Conservation (phyloP, 2,888 invertebrate genomes). For the Taphrorychus bicolor region DNA sequence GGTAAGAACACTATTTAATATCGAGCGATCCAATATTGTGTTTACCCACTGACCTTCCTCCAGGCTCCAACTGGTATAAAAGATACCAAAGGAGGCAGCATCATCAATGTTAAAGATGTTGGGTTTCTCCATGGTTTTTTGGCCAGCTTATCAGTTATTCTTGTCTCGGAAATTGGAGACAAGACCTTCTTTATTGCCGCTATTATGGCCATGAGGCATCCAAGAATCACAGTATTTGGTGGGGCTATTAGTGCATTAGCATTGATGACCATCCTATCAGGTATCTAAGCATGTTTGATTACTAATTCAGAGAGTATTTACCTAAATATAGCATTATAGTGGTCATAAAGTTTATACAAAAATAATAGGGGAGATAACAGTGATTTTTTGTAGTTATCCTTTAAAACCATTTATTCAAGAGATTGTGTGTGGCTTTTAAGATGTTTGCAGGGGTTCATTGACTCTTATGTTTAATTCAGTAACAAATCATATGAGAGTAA, state of each 20-base stretch:
- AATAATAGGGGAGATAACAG: no score
- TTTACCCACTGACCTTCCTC: neutral
- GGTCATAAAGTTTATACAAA: no score
- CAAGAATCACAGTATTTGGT: slow-evolving; percentile 87
- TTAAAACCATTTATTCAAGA: no score
- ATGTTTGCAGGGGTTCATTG: neutral
- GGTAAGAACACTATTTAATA: slow-evolving; percentile 1
- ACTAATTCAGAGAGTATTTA: no score
- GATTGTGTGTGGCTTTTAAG: no score
- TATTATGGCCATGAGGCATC: slow-evolving; percentile 99
- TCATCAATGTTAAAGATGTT: slow-evolving; percentile 60
- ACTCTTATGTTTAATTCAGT: neutral
- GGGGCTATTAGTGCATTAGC: slow-evolving; percentile 93
- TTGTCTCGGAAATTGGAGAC: slow-evolving; percentile 97
- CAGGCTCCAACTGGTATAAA: slow-evolving; percentile 20
- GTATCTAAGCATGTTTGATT: slow-evolving; percentile 59
- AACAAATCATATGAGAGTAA: neutral
- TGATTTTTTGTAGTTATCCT: no score
- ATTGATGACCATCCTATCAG: slow-evolving; percentile 92
- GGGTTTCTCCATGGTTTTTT: slow-evolving; percentile 94
- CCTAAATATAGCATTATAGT: no score
- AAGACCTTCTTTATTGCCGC: slow-evolving; percentile 99
- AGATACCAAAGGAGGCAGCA: slow-evolving; percentile 21
- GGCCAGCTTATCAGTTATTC: slow-evolving; percentile 93
- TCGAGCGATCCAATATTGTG: no score